Conservation (phyloP, 1,140 invertebrate species). For the Drosophila nigromelanica region DNA sequence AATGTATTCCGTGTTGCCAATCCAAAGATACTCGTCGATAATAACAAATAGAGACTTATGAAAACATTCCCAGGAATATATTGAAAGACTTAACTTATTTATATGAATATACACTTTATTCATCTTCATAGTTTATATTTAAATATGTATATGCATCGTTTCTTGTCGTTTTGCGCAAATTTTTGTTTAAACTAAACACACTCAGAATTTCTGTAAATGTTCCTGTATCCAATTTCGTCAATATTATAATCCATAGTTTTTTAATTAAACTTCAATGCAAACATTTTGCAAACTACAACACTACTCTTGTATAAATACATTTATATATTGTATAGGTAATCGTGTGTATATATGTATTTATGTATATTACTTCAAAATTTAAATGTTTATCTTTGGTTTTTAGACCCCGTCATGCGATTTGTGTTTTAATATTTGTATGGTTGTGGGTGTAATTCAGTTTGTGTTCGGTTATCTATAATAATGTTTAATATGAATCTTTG, state of each 20-base stretch:
- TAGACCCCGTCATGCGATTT: constrained; percentile 34
- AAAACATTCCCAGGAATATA: constrained; percentile 36
- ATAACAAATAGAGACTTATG: constrained; percentile 46
- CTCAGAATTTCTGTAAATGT: constrained; percentile 79
- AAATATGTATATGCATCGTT: constrained; percentile 60
- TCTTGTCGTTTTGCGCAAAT: constrained; percentile 64
- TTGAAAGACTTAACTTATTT: constrained; percentile 59
- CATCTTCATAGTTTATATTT: constrained; percentile 66
- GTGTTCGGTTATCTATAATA: constrained; percentile 53
- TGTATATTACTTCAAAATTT: constrained; percentile 67
- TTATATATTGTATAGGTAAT: constrained; percentile 51
- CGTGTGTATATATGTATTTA: constrained; percentile 46
- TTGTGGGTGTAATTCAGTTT: constrained; percentile 22
- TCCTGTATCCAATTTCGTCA: constrained; percentile 78
- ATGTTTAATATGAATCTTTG: constrained; percentile 57
- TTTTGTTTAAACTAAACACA: constrained; percentile 67
- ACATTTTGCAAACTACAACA: constrained; percentile 65
- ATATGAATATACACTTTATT: constrained; percentile 81
- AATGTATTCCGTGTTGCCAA: constrained; percentile 96
- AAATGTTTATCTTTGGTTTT: constrained; percentile 75
- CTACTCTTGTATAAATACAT: constrained; percentile 72
- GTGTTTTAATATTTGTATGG: constrained; percentile 21
- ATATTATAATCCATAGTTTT: constrained; percentile 52
- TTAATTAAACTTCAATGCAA: constrained; percentile 50
- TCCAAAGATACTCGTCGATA: constrained; percentile 87